Base-by-base conservation (phyloP, 2,113 vertebrate species). In the Furnarius figulus region DNA sequence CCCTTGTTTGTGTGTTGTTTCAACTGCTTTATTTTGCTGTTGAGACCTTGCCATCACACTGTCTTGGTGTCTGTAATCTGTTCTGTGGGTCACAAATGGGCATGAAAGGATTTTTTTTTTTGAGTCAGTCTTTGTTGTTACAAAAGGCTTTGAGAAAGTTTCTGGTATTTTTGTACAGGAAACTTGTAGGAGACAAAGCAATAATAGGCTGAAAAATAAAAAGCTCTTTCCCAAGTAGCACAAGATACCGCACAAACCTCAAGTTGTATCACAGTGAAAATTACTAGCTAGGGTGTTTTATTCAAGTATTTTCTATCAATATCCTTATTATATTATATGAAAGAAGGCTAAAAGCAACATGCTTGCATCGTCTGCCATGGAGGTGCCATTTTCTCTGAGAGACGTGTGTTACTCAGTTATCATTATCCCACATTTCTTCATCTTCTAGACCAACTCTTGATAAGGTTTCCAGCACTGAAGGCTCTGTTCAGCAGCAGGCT, bases 231-330 rank as follows among this genome's bases (percentile, higher is more conserved):
- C 70, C 66, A 80, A 68, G 33, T 65, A 95, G 75, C 27, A 92
- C 66, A n/a, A n/a, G 80, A 91, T 89, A 91, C 93, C 70, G 58
- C 87, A 52, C 83, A 94, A 82, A 82, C 25, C 70, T 95, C 66
- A 85, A 58, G 37, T 44, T 79, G 53, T 58, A 83, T 85, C 86
- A 95, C 91, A 97, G 84, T 94, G 90, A 96, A 94, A 97, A 97
- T 95, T 81, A 96, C 87, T 92, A 94, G 71, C 89, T 95, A 91
- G 80, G 44, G 85, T 94, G 27, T 94, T 87, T 91, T 94, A 95
- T 93, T 95, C 89, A 96, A 95, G 97, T 95, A 95, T 85, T 96
- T 81, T 72, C 66, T 92, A 94, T 85, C 94, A 95, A 82, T 93
- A 75, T 22, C 33, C 67, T 85, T 81, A 52, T 94, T 56, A 9